phyloP scores from a whole-genome alignment of 1,140 invertebrate species.

The Lerema accius region DNA sequence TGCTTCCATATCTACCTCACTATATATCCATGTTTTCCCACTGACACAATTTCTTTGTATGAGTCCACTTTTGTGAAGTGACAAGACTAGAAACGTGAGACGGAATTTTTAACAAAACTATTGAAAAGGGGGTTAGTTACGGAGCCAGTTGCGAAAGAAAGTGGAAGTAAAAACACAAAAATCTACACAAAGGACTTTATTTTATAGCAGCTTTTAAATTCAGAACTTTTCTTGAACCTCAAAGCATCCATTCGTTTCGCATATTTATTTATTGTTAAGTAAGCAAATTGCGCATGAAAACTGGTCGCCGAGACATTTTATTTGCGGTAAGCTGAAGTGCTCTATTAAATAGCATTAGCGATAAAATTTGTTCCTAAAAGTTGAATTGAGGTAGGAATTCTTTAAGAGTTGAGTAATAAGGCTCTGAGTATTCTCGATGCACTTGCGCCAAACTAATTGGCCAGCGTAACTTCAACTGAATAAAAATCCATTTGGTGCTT shows the following conservation, averaged over 20 bases:
- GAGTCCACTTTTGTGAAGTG: constrained; percentile 52
- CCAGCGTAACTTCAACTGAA: constrained; percentile 55
- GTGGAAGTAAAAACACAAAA: not conserved
- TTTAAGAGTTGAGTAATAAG: constrained; percentile 56
- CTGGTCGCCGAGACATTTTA: constrained; percentile 1
- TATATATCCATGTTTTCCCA: constrained; percentile 38
- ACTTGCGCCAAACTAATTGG: constrained; percentile 63
- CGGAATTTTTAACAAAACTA: constrained; percentile 39
- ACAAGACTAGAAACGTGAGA: constrained; percentile 38
- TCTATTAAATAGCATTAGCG: constrained; percentile 27
- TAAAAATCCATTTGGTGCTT: constrained; percentile 62
- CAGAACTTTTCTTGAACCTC: not conserved
- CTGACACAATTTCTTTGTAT: constrained; percentile 66
- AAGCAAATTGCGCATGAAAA: not conserved
- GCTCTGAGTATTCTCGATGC: constrained; percentile 58
- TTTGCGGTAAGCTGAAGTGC: constrained; percentile 26
- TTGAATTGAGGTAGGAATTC: constrained; percentile 45
- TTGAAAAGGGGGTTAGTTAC: constrained; percentile 3
- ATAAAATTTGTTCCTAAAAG: constrained; percentile 32
- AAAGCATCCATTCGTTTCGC: not conserved
- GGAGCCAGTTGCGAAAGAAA: not conserved
- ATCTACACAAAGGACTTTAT: not conserved
- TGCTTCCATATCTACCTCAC: not conserved
- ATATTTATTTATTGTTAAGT: not conserved
- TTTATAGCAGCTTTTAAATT: not conserved